Base-by-base conservation (phyloP, 2,113 vertebrate species). In the Sigmodon hispidus region DNA sequence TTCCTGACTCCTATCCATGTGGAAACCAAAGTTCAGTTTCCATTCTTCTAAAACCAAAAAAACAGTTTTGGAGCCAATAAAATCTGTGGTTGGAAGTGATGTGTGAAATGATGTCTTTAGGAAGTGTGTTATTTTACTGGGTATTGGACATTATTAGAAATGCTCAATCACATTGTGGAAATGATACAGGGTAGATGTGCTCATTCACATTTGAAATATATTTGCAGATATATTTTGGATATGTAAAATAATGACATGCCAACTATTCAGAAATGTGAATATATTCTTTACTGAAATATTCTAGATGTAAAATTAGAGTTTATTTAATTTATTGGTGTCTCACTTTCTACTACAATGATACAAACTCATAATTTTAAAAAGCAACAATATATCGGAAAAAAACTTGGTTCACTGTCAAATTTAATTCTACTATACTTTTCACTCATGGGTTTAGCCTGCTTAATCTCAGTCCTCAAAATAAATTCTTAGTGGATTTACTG, bases 401-500 rank as follows among this genome's bases (percentile, higher is more conserved):
- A 97, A 80, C 19, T 4, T 89, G n/a, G 24, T 11, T 90, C 19
- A 36, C 22, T 55, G 45, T 3, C 96, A 96, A 87, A 93, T 97
- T 95, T 83, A 95, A 95, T 96, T 89, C 57, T 94, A 97, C 93
- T 94, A 77, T 97, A 97, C 98, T 97, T 97, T 92, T 61, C 92
- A 97, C 96, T 97, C 93, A 76, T 97, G 93, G 96, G 90, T 94
- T 97, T 97, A 98, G 96, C 94, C 94, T 96, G 88, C 96, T 97
- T 97, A 97, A 97, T 98, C 97, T 98, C 90, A 97, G 92, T 90
- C 93, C 96, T 97, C 97, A 97, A 96, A 93, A 97, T 97, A 96
- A 52, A 55, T 92, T 91, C 90, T 98, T 98, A 98, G 75, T 97
- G 97, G 91, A 97, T 98, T 96, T 98, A 98, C 93, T 97, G n/a